Evolutionary conservation across 2,113 vertebrate genomes (phyloP).

Genomic region (Cacatua alba): DNA sequence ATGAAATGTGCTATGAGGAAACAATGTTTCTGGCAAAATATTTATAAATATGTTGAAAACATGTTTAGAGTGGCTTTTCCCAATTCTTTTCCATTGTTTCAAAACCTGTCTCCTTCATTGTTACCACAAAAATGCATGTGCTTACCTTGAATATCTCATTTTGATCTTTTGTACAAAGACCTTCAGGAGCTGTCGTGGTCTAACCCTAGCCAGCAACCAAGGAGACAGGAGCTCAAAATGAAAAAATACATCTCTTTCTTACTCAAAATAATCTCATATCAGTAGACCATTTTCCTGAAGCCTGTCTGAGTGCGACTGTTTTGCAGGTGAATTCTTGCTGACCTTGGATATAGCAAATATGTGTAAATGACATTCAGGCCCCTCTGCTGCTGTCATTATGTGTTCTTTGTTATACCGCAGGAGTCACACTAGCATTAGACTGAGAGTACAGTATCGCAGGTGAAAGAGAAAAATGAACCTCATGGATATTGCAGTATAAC

Average conservation of each 20-base stretch:
- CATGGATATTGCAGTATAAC: constrained; percentile 36
- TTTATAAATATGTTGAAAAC: neutral
- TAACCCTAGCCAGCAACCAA: neutral
- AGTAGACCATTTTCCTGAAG: constrained; percentile 1
- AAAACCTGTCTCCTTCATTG: neutral
- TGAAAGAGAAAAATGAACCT: constrained; percentile 46
- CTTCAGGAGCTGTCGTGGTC: neutral
- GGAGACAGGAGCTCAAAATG: neutral
- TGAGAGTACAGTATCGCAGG: constrained; percentile 26
- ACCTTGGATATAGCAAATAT: constrained; percentile 67
- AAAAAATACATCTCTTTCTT: neutral
- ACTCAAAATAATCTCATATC: constrained; percentile 38
- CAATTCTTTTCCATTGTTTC: neutral
- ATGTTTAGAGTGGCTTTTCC: neutral
- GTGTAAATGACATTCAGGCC: constrained; percentile 64
- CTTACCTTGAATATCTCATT: constrained; percentile 8
- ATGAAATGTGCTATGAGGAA: neutral
- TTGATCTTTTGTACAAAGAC: neutral
- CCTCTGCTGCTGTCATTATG: constrained; percentile 42
- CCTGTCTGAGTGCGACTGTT: constrained; percentile 12
- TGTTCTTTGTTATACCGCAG: constrained; percentile 50
- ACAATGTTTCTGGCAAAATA: neutral
- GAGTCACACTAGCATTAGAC: constrained; percentile 51
- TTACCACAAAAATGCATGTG: neutral
- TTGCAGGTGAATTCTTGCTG: constrained; percentile 62